Percentiles rank a stretch among this genome's conserved stretches.
phyloP scores from a whole-genome alignment of 64 coral and sea anemone genomes.

The Catalaphyllia jardinei region DNA sequence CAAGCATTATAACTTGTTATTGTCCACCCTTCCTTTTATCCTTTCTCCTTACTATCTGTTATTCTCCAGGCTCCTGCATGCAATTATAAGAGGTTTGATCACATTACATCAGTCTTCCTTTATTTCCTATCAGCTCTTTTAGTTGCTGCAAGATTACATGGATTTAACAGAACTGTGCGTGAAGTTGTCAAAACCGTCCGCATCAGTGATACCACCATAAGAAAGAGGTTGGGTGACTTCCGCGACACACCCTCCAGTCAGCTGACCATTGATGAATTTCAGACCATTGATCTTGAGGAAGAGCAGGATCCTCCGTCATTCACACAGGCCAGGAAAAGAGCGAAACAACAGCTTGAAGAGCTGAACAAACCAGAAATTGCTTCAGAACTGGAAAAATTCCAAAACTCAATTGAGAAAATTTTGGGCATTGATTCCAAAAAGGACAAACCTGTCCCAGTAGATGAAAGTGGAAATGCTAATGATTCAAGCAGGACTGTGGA shows the following conservation, averaged over 20 bases:
- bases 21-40: no score
- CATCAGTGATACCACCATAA: slow-evolving; percentile 93
- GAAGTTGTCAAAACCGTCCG: slow-evolving; percentile 93
- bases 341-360: slow-evolving; percentile 92
- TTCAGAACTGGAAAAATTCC: slow-evolving; percentile 68
- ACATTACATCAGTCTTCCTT: neutral
- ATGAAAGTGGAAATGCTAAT: neutral
- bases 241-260: slow-evolving; percentile 93
- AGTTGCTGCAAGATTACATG: slow-evolving; percentile 89
- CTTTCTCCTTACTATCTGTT: no score
- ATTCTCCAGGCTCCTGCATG: no score
- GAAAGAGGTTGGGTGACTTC: slow-evolving; percentile 93
- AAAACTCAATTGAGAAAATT: slow-evolving; percentile 72
- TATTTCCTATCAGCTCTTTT: slow-evolving; percentile 66
- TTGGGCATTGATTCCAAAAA: slow-evolving; percentile 62
- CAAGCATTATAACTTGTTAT: no score
- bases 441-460: neutral
- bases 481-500: neutral
- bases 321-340: slow-evolving; percentile 81
- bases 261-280: slow-evolving; percentile 98
- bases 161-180: slow-evolving; percentile 86
- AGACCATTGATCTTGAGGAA: slow-evolving; percentile 96
- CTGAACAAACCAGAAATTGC: slow-evolving; percentile 86
- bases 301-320: slow-evolving; percentile 97
- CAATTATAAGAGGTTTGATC: no score